Evolutionary conservation across 64 coral and sea anemone genomes (phyloP).

Genomic region (Pocillopora verrucosa): DNA sequence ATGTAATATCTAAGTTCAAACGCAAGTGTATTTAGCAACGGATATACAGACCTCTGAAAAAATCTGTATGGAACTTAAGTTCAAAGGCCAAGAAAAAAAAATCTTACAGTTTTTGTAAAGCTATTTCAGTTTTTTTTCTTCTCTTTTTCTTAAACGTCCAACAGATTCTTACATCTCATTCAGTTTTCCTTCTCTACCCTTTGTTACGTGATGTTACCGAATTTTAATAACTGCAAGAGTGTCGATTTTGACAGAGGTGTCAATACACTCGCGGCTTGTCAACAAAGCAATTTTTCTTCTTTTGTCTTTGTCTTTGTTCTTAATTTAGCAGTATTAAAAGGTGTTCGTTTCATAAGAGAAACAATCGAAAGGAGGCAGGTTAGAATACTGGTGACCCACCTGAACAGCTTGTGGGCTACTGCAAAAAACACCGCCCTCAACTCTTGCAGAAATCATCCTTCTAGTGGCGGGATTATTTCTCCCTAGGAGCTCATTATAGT

Average conservation of each 20-base stretch:
- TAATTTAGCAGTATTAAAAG: conserved; percentile 5
- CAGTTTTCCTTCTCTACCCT: not conserved
- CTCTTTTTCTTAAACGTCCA: not conserved
- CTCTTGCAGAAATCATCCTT: not conserved
- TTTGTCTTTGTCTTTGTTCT: conserved; percentile 2
- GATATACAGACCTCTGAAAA: not conserved
- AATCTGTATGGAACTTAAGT: not conserved
- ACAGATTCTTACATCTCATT: not conserved
- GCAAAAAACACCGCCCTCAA: not conserved
- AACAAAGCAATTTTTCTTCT: not conserved
- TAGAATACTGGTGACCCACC: not conserved
- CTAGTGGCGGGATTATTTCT: not conserved
- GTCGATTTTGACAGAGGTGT: not conserved
- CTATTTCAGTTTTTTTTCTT: not conserved
- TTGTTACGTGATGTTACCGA: not conserved
- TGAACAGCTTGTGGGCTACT: not conserved
- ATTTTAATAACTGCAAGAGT: not conserved
- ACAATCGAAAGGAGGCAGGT: not conserved
- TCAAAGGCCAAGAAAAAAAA: not conserved
- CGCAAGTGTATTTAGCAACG: not conserved
- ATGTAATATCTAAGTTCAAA: not conserved
- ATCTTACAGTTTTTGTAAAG: not conserved
- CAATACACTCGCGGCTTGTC: not conserved
- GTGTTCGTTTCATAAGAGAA: conserved; percentile 27
- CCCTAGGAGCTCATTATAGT: no score